Evolutionary conservation across 2,797 vertebrate species (phyloP).

Genomic region (Micropoecilia bifurca): DNA sequence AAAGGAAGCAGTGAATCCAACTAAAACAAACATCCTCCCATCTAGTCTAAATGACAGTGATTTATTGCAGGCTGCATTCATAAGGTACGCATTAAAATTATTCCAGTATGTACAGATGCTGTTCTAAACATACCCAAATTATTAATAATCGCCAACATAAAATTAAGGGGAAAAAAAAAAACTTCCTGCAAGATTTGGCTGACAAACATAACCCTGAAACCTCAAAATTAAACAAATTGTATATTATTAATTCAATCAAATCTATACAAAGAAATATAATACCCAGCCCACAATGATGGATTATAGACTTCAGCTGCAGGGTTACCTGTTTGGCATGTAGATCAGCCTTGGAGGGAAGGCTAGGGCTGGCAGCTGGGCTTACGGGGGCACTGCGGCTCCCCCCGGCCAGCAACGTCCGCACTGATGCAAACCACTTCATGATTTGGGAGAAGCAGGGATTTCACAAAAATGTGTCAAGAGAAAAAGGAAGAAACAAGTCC

Average conservation of each 20-base stretch:
- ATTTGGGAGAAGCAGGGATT: not conserved
- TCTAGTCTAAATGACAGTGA: slow-evolving; percentile 34
- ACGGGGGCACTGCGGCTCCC: slow-evolving; percentile 73
- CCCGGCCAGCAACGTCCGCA: slow-evolving; percentile 57
- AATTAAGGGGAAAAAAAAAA: not conserved
- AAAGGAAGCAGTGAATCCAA: slow-evolving; percentile 47
- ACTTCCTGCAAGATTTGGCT: slow-evolving; percentile 5
- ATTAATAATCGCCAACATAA: not conserved
- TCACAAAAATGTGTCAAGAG: slow-evolving; percentile 19
- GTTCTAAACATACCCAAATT: slow-evolving; percentile 37
- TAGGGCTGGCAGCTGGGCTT: slow-evolving; percentile 71
- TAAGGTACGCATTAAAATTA: not conserved
- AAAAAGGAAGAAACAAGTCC: slow-evolving; percentile 8
- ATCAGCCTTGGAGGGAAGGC: slow-evolving; percentile 62
- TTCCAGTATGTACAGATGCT: not conserved
- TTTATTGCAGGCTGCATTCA: slow-evolving; percentile 41
- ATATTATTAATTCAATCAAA: not conserved
- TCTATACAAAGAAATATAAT: not conserved
- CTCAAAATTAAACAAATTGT: not conserved
- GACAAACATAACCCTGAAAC: slow-evolving; percentile 23
- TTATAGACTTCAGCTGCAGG: not conserved
- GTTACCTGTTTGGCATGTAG: slow-evolving; percentile 75
- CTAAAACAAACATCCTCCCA: slow-evolving; percentile 50
- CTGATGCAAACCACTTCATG: slow-evolving; percentile 79
- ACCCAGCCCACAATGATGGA: not conserved